phyloP scores from a whole-genome alignment of 2,797 vertebrate genomes.

The Neoniphon sammara region DNA sequence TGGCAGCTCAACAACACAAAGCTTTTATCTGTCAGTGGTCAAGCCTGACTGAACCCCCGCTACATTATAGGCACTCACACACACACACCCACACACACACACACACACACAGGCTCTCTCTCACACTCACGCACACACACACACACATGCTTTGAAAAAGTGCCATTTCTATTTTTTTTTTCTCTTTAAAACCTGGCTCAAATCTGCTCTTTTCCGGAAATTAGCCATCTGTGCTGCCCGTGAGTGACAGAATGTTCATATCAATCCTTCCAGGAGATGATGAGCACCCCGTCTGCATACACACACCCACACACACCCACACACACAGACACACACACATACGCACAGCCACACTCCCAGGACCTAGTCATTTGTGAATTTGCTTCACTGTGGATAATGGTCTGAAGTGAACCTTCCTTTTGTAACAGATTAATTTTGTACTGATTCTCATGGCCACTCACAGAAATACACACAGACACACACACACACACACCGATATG shows the following conservation, averaged over 20 bases:
- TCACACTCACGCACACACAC: conserved; percentile 35
- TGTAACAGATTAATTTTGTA: conserved; percentile 67
- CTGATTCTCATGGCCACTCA: conserved; percentile 59
- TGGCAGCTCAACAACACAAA: conserved; percentile 85
- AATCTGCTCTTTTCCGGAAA: conserved; percentile 85
- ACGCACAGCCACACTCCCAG: conserved; percentile 62
- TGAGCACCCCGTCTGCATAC: conserved; percentile 80
- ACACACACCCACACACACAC: conserved; percentile 43
- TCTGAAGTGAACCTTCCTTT: conserved; percentile 73
- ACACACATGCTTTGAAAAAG: conserved; percentile 76
- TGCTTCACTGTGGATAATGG: conserved; percentile 74
- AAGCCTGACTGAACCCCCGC: conserved; percentile 82
- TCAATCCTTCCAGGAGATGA: conserved; percentile 86
- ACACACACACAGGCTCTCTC: conserved; percentile 30
- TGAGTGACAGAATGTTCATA: conserved; percentile 86
- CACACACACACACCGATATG: conserved; percentile 40
- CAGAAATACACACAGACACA: conserved; percentile 45
- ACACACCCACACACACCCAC: conserved; percentile 66
- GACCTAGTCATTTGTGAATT: conserved; percentile 74
- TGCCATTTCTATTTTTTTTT: conserved; percentile 81
- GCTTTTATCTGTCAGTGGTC: conserved; percentile 86
- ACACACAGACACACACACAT: conserved; percentile 47
- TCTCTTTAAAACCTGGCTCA: conserved; percentile 83
- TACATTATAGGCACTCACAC: conserved; percentile 79
- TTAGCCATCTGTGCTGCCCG: conserved; percentile 85